Conservation (phyloP, 1,140 invertebrate species). For the Mercenaria mercenaria region DNA sequence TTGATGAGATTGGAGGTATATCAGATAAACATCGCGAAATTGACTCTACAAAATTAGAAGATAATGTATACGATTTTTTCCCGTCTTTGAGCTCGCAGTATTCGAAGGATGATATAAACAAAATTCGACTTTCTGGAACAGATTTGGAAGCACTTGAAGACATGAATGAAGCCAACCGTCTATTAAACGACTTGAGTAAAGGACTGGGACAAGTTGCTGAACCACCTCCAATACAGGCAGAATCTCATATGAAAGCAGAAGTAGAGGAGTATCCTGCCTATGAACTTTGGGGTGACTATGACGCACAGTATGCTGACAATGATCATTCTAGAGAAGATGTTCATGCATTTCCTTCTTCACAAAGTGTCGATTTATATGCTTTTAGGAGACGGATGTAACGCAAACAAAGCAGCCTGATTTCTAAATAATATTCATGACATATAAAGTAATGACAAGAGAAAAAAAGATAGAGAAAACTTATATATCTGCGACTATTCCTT, state of each 20-base stretch:
- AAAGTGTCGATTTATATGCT: not conserved
- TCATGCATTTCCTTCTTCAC: not conserved
- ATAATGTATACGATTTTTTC: not conserved
- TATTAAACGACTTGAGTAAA: not conserved
- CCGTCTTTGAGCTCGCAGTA: not conserved
- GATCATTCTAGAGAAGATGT: not conserved
- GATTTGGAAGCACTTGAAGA: not conserved
- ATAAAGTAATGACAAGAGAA: too few species aligned
- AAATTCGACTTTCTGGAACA: not conserved
- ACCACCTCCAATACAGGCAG: not conserved
- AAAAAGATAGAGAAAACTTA: too few species aligned
- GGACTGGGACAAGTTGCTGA: not conserved
- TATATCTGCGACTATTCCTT: too few species aligned
- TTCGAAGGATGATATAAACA: not conserved
- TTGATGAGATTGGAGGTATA: not conserved
- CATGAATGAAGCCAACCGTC: not conserved
- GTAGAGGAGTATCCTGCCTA: not conserved
- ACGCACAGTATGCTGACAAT: not conserved
- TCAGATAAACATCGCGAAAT: not conserved
- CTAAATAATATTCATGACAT: too few species aligned
- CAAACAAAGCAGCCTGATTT: not conserved
- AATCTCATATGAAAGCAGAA: not conserved
- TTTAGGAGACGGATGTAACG: slow-evolving; percentile 18
- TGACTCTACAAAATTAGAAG: not conserved
- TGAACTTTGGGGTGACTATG: not conserved